These are phyloP conservation scores for Magallana nippona DNA, from an alignment of 2,888 invertebrate species.

Conservation along the genomic window DNA sequence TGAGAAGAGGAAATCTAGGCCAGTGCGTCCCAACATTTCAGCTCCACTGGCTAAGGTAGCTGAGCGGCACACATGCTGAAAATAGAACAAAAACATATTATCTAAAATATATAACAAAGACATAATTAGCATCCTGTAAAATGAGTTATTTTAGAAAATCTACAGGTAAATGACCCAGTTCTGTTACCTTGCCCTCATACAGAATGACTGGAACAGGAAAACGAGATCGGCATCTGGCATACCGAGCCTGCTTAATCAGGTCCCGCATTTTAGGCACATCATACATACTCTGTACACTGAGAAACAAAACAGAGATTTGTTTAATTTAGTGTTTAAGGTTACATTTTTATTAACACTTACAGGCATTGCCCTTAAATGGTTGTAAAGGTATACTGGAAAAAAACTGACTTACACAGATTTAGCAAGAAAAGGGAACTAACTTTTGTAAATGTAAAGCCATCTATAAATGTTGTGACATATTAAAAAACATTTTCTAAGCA, in stretches of 20 bases:
- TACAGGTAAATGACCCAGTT: not conserved
- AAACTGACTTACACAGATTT: too few relatives aligned
- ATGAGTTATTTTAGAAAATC: too few relatives aligned
- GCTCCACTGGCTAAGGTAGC: constrained; percentile 87
- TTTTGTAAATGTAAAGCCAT: too few relatives aligned
- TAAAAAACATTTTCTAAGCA: too few relatives aligned
- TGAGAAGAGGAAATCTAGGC: constrained; percentile 83
- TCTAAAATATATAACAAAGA: not conserved
- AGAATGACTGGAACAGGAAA: constrained; percentile 90
- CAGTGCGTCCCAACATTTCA: constrained; percentile 87
- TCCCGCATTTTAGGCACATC: constrained; percentile 82
- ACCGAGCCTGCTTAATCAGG: constrained; percentile 85
- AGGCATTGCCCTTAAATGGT: too few relatives aligned
- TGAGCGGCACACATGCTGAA: constrained; percentile 83
- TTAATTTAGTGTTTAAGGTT: too few relatives aligned
- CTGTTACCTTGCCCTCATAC: constrained; percentile 85
- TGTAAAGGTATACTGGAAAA: too few relatives aligned
- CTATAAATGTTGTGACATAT: too few relatives aligned
- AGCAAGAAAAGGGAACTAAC: too few relatives aligned
- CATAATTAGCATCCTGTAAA: too few relatives aligned
- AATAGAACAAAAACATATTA: constrained; percentile 32
- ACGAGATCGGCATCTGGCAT: constrained; percentile 87
- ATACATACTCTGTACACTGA: constrained; percentile 72
- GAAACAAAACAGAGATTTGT: constrained; percentile 34
- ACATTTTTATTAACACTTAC: too few relatives aligned